Conservation (phyloP, 2,888 invertebrate genomes). For the Andrena hattorfiana region DNA sequence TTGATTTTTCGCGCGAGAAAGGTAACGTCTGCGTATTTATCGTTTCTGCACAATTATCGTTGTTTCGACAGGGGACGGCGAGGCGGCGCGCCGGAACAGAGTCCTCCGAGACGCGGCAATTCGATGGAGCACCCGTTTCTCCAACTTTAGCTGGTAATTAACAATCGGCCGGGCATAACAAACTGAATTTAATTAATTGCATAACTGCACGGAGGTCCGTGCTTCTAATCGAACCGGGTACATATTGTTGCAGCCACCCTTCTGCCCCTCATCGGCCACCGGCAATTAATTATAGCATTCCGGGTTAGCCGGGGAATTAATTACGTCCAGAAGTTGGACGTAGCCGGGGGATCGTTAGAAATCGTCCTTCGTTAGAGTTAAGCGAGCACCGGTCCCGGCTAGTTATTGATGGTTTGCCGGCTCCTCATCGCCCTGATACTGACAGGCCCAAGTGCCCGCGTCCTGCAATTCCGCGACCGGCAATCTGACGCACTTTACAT, state of each 20-base stretch:
- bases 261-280: conserved; percentile 74
- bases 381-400: conserved; percentile 66
- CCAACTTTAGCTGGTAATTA: conserved; percentile 78
- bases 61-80: conserved; percentile 22
- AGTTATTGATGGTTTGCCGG: conserved; percentile 71
- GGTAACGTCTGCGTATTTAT: neutral
- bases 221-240: conserved; percentile 82
- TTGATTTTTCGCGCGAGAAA: conserved; percentile 20
- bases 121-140: conserved; percentile 53
- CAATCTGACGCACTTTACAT: conserved; percentile 47
- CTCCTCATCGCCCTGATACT: conserved; percentile 66
- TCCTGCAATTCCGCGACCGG: conserved; percentile 40
- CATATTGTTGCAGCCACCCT: conserved; percentile 82
- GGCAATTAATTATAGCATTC: conserved; percentile 85
- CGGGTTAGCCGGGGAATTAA: conserved; percentile 84
- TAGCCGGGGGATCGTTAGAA: conserved; percentile 80
- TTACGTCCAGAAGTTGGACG: conserved; percentile 84
- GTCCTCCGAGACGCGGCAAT: conserved; percentile 34
- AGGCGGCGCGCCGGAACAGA: conserved; percentile 11
- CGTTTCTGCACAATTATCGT: conserved; percentile 35
- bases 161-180: conserved; percentile 79
- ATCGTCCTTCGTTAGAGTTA: conserved; percentile 79
- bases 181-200: conserved; percentile 84
- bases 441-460: conserved; percentile 52
- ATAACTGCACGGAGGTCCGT: conserved; percentile 76